Evolutionary conservation across 2,113 vertebrate genomes (phyloP).

Genomic region (Psammodynastes pulverulentus): DNA sequence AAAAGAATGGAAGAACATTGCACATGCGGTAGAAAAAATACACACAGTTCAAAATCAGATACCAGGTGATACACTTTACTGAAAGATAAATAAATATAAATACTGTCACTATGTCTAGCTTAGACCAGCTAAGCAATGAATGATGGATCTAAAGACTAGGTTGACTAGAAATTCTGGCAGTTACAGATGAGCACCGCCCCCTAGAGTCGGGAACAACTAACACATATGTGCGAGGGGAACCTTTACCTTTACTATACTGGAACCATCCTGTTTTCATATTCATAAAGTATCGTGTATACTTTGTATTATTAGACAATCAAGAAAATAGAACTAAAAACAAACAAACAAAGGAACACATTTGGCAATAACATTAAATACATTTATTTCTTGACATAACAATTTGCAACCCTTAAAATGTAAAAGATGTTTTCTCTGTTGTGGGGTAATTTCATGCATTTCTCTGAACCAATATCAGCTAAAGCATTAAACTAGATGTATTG

Average conservation of each 20-base stretch:
- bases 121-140: slow-evolving; percentile 13
- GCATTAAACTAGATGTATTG: not conserved
- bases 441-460: not conserved
- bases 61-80: not conserved
- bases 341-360: not conserved
- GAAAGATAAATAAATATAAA: slow-evolving; percentile 22
- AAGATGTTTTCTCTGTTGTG: not conserved
- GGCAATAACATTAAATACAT: not conserved
- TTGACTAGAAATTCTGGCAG: not conserved
- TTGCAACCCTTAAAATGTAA: fast-evolving
- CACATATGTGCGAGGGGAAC: too few species aligned
- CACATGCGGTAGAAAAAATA: slow-evolving; percentile 18
- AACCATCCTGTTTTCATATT: not conserved
- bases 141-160: not conserved
- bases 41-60: slow-evolving; percentile 26
- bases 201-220: too few species aligned
- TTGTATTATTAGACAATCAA: not conserved
- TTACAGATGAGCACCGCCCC: too few species aligned
- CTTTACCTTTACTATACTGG: too few species aligned
- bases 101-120: not conserved
- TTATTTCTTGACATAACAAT: not conserved
- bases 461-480: not conserved
- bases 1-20: not conserved
- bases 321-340: not conserved
- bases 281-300: slow-evolving; percentile 26